Conservation (phyloP, 2,888 invertebrate species). For the Cephus spinipes region DNA sequence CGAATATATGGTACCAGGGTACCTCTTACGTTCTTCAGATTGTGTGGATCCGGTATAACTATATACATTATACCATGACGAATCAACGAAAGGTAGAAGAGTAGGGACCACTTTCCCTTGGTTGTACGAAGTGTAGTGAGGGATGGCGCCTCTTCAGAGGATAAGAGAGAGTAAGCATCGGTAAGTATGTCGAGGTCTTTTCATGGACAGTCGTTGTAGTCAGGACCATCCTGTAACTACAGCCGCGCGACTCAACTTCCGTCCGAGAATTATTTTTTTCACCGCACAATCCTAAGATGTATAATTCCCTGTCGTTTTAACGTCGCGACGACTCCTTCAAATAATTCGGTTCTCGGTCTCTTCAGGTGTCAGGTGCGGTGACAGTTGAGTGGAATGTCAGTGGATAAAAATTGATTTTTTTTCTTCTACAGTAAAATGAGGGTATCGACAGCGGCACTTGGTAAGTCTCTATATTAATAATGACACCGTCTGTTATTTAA, state of each 20-base stretch:
- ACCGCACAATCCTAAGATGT: background rate
- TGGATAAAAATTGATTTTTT: slow-evolving; percentile 26
- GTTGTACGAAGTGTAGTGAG: slow-evolving; percentile 41
- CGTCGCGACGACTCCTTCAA: background rate
- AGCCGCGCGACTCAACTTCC: slow-evolving; percentile 17
- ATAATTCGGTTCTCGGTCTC: background rate
- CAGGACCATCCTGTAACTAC: slow-evolving; percentile 42
- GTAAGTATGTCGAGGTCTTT: slow-evolving; percentile 67
- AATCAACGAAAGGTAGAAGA: slow-evolving; percentile 36
- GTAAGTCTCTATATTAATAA: background rate
- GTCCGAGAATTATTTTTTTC: slow-evolving; percentile 1
- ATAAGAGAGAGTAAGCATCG: slow-evolving; percentile 48
- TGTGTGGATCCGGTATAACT: background rate
- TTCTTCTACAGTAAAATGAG: slow-evolving; percentile 24
- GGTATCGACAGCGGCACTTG: slow-evolving; percentile 35
- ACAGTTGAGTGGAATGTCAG: slow-evolving; percentile 36
- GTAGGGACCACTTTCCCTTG: slow-evolving; percentile 64
- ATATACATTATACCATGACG: slow-evolving; percentile 33
- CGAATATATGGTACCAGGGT: background rate
- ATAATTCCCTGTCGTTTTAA: background rate
- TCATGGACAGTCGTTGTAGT: slow-evolving; percentile 62
- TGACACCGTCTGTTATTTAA: background rate
- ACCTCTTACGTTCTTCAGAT: background rate
- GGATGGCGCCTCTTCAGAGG: slow-evolving; percentile 55
- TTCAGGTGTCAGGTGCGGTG: slow-evolving; percentile 25